Evolutionary conservation across 2,888 invertebrate genomes (phyloP), one percentile per base, ranked within the genome.

Genomic region (Plusia festucae): DNA sequence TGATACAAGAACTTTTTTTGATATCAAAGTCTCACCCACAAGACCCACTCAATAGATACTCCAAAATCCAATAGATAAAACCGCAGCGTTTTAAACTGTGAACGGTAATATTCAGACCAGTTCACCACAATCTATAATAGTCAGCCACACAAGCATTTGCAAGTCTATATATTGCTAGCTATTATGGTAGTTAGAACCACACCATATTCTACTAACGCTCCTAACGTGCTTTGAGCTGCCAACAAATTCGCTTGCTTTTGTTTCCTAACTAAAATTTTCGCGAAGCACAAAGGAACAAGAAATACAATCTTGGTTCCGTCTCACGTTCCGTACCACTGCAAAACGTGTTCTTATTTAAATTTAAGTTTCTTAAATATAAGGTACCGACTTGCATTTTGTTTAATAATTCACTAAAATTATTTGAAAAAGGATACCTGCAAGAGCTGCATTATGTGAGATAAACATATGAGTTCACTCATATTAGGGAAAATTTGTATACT

Each of bases 311-410:
- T 18, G 20, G 49, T 51, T 54, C 20, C 20, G 18, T 71, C 52
- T 15, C 32, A 44, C 16, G 16, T n/a, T 56, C 18, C 11, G 34
- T 54, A 34, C 57, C 9, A 15, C 22, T 20, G 44, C 20, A 60
- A 34, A 56, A 63, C 9, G 22, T 54, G 16, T 18, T 6, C 27
- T 44, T 44, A 57, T 60, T 65, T 58, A 52, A 61, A 71, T 71
- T 27, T 55, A 53, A 46, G 13, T 24, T 20, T 18, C 32, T 16
- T 30, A 20, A 18, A 58, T 56, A 13, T 56, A 20, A 8, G 27
- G 16, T 15, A 49, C 32, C 46, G n/a, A n/a, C n/a, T n/a, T 65
- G 49, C 18, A 60, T 57, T 57, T 60, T 65, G 40, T 40, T 40
- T n/a, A 40, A 6, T 40, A 6, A 40, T n/a, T 40, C n/a, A 40